Base-by-base conservation (phyloP, 2,888 invertebrate species). In the Dugesia japonica region DNA sequence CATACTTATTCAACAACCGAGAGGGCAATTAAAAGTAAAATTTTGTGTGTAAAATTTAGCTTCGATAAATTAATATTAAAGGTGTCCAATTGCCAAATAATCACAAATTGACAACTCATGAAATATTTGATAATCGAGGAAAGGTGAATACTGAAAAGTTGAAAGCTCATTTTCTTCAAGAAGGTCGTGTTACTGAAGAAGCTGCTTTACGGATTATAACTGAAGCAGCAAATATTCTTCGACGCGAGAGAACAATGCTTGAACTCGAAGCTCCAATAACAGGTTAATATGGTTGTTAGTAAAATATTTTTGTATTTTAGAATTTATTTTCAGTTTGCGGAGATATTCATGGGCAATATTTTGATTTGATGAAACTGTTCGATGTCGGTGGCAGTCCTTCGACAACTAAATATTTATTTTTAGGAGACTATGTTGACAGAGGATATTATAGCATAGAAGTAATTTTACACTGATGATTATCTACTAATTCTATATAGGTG, bases 281-380 rank as follows among this genome's bases (percentile, higher is more conserved):
- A 72, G 72, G 72, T 72, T 56, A 4, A 4, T 56, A 31, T n/a
- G 4, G 17, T 13, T 13, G 9, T 20, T 56, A 13, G 38, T 56
- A n/a, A 4, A 56, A 9, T 4, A 1, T 31, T 31, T 31, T 13
- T 31, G 13, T 31, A 56, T 56, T 56, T 4, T 56, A 13, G 56
- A 7, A 31, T 80, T 82, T 83, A 84, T 83, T 88, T 87, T 74
- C 87, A 89, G 93, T 95, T 80, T 94, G 94, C 87, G 94, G 94
- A 83, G 94, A 94, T 87, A 94, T 94, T 87, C 94, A 94, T 87
- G 94, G 94, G 82, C 94, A 94, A 88, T 94, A 94, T 88, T 95
- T 93, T 87, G 94, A 94, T 88, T 89, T 94, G 88, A 94, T 95
- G 90, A 94, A 95, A 88, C 88, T 94, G 86, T 95, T 95, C 87